Base-by-base conservation (phyloP, 2,113 vertebrate genomes). In the Amphiprion ocellaris region DNA sequence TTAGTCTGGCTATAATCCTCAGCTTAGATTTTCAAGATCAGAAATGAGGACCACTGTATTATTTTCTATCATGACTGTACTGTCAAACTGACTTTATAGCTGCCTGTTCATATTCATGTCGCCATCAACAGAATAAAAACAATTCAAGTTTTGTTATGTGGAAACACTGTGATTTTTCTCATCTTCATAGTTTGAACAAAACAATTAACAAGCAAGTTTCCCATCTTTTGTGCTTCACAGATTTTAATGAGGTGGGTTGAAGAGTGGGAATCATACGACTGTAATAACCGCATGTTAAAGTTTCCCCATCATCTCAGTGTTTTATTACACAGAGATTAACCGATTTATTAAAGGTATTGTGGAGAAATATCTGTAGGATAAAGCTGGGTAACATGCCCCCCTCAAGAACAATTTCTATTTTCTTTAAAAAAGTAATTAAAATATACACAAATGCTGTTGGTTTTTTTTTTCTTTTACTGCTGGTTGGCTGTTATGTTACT, bases 21-120 rank as follows among this genome's bases (percentile, higher is more conserved):
- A 39, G 52, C 62, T 53, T 16, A 46, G 10, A 49, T 69, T 63
- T 77, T 74, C 37, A 85, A 77, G 58, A 78, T 83, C 74, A 86
- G 61, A 55, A 81, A 66, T 62, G 11, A 76, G 6, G 54, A 66
- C 12, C 21, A 59, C 12, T 59, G 26, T 26, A 26, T 77, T 46
- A 37, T 76, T 65, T 56, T 70, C 64, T 77, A 64, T 24, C 46
- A 49, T 70, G 77, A 83, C 78, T 79, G 56, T 80, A 52, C 62
- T 56, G 39, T 88, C 50, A 69, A 72, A 77, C 49, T 33, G 61
- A 56, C 73, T 59, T 64, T 78, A 52, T 37, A 74, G 50, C 52
- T 83, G 17, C 64, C 79, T 44, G 52, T 77, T 85, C 55, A 66
- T 79, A 81, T 64, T 74, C 59, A 37, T 79, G 56, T 64, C 74